Evolutionary conservation across 2,888 invertebrate genomes (phyloP).

Genomic region (Selenia dentaria): DNA sequence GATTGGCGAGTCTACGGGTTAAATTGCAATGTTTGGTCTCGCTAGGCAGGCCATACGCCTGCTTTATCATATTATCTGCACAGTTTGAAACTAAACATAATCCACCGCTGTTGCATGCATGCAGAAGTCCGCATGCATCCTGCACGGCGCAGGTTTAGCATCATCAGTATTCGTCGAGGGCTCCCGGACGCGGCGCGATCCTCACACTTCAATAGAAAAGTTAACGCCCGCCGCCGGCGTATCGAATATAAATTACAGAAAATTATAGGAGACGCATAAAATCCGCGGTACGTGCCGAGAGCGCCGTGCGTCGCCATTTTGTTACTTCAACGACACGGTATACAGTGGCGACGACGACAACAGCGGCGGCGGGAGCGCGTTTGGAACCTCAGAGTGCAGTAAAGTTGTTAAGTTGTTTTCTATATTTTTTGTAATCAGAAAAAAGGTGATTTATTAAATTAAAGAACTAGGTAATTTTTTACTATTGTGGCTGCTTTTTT

Average conservation of each 20-base stretch:
- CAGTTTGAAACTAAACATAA: slow-evolving; percentile 53
- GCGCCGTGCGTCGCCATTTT: slow-evolving; percentile 56
- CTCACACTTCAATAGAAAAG: slow-evolving; percentile 71
- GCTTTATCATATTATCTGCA: too few relatives aligned
- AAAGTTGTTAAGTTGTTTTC: too few relatives aligned
- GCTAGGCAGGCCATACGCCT: too few relatives aligned
- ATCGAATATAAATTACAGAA: slow-evolving; percentile 81
- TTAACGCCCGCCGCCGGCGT: slow-evolving; percentile 61
- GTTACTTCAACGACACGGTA: slow-evolving; percentile 45
- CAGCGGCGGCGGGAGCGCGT: too few relatives aligned
- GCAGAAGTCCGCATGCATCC: slow-evolving; percentile 59
- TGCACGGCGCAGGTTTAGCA: slow-evolving; percentile 42
- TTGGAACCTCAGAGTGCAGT: too few relatives aligned
- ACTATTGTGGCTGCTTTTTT: too few relatives aligned
- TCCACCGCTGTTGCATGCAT: slow-evolving; percentile 52
- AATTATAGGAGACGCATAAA: slow-evolving; percentile 69
- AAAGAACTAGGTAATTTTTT: too few relatives aligned
- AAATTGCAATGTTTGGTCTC: too few relatives aligned
- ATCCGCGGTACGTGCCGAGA: slow-evolving; percentile 57
- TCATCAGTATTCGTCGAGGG: slow-evolving; percentile 67
- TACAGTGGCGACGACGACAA: too few relatives aligned
- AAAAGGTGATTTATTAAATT: too few relatives aligned
- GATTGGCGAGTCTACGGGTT: too few relatives aligned
- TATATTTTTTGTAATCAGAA: too few relatives aligned
- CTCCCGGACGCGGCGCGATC: slow-evolving; percentile 67